Base-by-base conservation (phyloP, 2,797 vertebrate genomes). In the Tiaroga cobitis region DNA sequence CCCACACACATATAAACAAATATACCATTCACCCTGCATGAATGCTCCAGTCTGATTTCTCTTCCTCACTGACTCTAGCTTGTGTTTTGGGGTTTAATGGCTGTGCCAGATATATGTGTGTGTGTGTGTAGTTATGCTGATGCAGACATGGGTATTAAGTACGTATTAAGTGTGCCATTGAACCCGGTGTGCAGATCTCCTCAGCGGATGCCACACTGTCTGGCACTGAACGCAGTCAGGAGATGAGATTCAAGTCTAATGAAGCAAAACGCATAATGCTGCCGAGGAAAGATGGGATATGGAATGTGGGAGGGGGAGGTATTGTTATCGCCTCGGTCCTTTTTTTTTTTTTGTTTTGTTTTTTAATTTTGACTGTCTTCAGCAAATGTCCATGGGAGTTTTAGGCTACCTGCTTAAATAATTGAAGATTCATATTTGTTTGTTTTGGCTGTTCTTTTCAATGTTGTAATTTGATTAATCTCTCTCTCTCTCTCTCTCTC, bases 351-450 rank as follows among this genome's bases (percentile, higher is more conserved):
- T 26, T 43, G 26, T 49, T 46, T 2, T 3, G 65, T 37, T 37
- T 37, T 37, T 15, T 0, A 4, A 13, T 63, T 43, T 11, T 11
- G 41, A 43, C 9, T 43, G 41, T 68, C 41, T 43, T 26, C n/a
- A 29, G 9, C 37, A 9, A 82, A 46, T 56, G 19, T n/a, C 18
- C 19, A 68, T 70, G 9, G 16, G 18, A 61, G 26, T 24, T 61
- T 46, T 46, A 13, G 43, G 3, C 56, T 59, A 43, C 34, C 41
- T 39, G 61, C 61, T 16, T 63, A 29, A 63, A 13, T 61, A 92
- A 86, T 88, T 88, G 91, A 93, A 89, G 90, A 86, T 88, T 88
- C 91, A 90, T 93, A 89, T 76, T 82, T 67, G 41, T 81, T 67
- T 84, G 59, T 67, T 18, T 41, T 56, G n/a, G 37, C 29, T 29